A percentile compares a stretch with the other conserved stretches of the same genome.
Conservation (phyloP, 2,113 vertebrate species). For the Canis aureus region DNA sequence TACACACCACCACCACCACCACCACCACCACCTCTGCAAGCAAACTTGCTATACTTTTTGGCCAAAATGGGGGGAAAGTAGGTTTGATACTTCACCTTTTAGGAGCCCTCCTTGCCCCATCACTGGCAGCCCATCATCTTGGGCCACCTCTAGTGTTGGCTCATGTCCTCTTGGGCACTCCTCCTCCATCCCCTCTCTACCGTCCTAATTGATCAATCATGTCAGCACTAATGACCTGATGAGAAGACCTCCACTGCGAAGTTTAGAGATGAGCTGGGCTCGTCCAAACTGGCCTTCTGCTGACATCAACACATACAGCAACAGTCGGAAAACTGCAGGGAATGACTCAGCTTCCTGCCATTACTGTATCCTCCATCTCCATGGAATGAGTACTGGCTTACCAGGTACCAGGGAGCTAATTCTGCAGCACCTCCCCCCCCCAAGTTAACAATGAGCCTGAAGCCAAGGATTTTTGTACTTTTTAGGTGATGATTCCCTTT, state of each 20-base stretch:
- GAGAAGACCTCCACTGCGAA: not conserved
- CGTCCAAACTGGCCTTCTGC: not conserved
- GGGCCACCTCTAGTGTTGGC: not conserved
- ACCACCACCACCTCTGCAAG: no score
- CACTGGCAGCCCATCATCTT: no score
- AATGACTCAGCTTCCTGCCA: not conserved
- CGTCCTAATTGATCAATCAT: not conserved
- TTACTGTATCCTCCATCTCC: not conserved
- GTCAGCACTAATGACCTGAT: accelerated
- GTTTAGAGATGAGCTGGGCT: not conserved
- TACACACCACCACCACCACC: no score
- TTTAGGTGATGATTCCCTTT: not conserved
- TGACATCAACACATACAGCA: not conserved
- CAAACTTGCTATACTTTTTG: not conserved
- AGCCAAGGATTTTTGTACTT: not conserved
- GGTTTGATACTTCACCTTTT: not conserved
- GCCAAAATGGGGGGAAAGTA: not conserved
- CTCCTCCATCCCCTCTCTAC: no score
- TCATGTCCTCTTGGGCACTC: not conserved
- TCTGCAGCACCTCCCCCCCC: accelerated
- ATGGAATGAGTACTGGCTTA: not conserved
- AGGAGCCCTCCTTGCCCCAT: not conserved
- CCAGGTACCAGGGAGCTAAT: not conserved
- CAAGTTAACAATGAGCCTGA: not conserved
- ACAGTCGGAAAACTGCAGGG: accelerated